Evolutionary conservation across 2,888 invertebrate genomes (phyloP).

Genomic region (Polia nebulosa): DNA sequence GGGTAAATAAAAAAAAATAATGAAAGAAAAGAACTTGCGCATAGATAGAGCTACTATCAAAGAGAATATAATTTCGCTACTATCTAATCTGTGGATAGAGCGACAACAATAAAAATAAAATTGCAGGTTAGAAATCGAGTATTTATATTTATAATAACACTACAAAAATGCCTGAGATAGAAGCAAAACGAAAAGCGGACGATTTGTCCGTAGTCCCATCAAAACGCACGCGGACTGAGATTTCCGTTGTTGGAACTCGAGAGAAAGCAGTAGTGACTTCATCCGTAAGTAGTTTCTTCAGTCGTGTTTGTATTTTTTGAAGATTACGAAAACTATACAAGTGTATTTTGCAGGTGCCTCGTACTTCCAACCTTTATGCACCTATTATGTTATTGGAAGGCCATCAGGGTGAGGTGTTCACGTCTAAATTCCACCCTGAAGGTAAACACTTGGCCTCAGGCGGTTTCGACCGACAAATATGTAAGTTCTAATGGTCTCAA

Average conservation of each 20-base stretch:
- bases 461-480: slow-evolving; percentile 98
- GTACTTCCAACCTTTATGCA: slow-evolving; percentile 97
- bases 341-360: slow-evolving; percentile 90
- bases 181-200: slow-evolving; percentile 92
- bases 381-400: slow-evolving; percentile 99
- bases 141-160: neutral
- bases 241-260: slow-evolving; percentile 92
- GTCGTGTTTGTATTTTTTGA: neutral
- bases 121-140: slow-evolving; percentile 51
- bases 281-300: slow-evolving; percentile 89
- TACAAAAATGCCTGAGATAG: slow-evolving; percentile 85
- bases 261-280: slow-evolving; percentile 94
- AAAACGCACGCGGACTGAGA: slow-evolving; percentile 94
- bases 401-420: slow-evolving; percentile 99
- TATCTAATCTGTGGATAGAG: too few species aligned
- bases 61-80: too few species aligned
- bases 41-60: too few species aligned
- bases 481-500: slow-evolving; percentile 93
- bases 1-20: too few species aligned
- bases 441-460: slow-evolving; percentile 98
- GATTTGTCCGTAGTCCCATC: slow-evolving; percentile 91
- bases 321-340: neutral
- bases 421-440: slow-evolving; percentile 98
- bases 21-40: too few species aligned
- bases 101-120: slow-evolving; percentile 51